Conservation (phyloP, 1,140 invertebrate genomes). For the Trachelipus rathkii region DNA sequence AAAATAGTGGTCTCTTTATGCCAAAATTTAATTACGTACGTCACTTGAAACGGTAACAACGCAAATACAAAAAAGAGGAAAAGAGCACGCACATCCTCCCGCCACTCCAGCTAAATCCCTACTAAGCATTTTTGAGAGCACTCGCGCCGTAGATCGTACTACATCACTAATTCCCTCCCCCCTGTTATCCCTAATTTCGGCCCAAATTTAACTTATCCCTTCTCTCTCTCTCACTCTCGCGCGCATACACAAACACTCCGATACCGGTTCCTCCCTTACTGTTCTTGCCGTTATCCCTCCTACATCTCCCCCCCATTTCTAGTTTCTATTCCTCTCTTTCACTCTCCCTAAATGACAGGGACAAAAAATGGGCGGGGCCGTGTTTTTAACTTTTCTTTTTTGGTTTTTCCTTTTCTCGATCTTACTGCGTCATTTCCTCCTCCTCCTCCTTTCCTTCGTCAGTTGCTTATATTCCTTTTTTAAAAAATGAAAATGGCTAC, state of each 20-base stretch:
- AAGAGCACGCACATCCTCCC: neutral
- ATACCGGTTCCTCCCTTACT: neutral
- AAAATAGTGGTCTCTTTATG: no score
- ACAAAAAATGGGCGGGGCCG: neutral
- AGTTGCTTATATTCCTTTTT: neutral
- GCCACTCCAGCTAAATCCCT: neutral
- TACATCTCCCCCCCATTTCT: neutral
- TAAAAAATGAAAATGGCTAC: neutral
- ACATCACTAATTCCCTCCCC: constrained; percentile 2
- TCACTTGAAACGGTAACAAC: no score
- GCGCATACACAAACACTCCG: no score
- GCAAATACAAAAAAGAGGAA: no score
- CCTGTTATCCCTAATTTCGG: neutral
- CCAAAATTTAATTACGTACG: no score
- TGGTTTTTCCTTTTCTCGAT: neutral
- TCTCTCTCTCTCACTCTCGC: neutral
- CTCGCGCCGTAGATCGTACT: constrained; percentile 3
- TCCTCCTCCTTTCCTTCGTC: neutral
- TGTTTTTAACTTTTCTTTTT: neutral
- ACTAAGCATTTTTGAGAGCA: constrained; percentile 4
- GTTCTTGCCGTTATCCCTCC: neutral
- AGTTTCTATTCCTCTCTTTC: neutral
- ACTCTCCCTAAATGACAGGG: neutral
- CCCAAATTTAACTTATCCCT: neutral
- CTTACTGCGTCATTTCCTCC: neutral